Evolutionary conservation across 2,888 invertebrate genomes (phyloP), one percentile per base, ranked within the genome.

Genomic region (Elgonia sp.): DNA sequence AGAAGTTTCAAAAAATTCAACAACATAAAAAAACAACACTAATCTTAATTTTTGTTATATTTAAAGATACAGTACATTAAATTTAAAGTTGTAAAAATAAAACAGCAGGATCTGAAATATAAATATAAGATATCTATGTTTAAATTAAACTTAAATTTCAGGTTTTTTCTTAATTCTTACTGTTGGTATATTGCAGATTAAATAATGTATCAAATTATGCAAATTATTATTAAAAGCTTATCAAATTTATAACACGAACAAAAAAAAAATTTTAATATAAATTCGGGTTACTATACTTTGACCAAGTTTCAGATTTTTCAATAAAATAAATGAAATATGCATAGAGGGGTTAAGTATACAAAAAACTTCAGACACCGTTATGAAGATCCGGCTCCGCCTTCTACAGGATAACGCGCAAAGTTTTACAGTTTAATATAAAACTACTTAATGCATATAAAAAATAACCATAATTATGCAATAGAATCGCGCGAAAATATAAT

Each of bases 241-340:
- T n/a, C 21, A 55, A 81, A 63, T 81, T 63, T 60, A 63, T 53
- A 53, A 81, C 46, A 40, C 63, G 57, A 72, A 29, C 62, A 62
- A 62, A 80, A 81, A 82, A 82, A 29, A 29, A n/a, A n/a, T 42
- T 82, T 82, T 82, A 82, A 82, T 82, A 82, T 82, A 82, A 65
- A 82, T 84, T 84, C 67, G 60, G 69, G 70, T 84, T 70, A 77
- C 77, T 57, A 72, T 62, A 77, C 70, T 77, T 84, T 72, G 84
- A 63, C 76, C 76, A 84, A 84, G 77, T 84, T 84, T 63, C 20
- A 55, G 37, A 84, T 84, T 77, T 84, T 84, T 84, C 84, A 84
- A 84, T 84, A 84, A 84, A 63, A 84, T 72, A 84, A 84, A 84
- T 84, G 84, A 84, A 84, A 84, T 76, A 76, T 84, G 76, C 69